Conservation (phyloP, 1,140 invertebrate species). For the Armadillidium nasatum region DNA sequence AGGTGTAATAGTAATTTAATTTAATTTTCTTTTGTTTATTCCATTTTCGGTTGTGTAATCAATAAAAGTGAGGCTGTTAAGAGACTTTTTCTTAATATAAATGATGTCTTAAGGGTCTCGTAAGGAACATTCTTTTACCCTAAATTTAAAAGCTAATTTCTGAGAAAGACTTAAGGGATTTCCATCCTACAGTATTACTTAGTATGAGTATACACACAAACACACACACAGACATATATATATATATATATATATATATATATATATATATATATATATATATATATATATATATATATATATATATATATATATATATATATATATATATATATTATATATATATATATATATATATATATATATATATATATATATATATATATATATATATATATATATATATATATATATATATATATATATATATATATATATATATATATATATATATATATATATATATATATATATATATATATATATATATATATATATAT, state of each 20-base stretch:
- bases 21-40: too few relatives aligned
- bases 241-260: conserved; percentile 6
- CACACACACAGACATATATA: background rate
- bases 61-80: too few relatives aligned
- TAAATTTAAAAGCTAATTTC: too few relatives aligned
- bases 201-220: background rate
- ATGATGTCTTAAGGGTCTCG: too few relatives aligned
- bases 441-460: conserved; percentile 6
- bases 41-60: too few relatives aligned
- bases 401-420: background rate
- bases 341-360: conserved; percentile 2
- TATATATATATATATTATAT: background rate
- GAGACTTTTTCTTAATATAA: too few relatives aligned
- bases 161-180: too few relatives aligned
- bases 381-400: conserved; percentile 2
- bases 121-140: too few relatives aligned
- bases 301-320: conserved; percentile 6
- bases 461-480: too few relatives aligned
- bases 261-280: background rate
- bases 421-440: conserved; percentile 6
- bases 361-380: conserved; percentile 1
- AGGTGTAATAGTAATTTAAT: too few relatives aligned
- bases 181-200: too few relatives aligned
- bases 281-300: conserved; percentile 2
- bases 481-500: too few relatives aligned